Percentiles rank a stretch among this genome's conserved stretches.
Evolutionary conservation across 1,140 invertebrate genomes (phyloP).

Genomic region (Platorchestia sp.): DNA sequence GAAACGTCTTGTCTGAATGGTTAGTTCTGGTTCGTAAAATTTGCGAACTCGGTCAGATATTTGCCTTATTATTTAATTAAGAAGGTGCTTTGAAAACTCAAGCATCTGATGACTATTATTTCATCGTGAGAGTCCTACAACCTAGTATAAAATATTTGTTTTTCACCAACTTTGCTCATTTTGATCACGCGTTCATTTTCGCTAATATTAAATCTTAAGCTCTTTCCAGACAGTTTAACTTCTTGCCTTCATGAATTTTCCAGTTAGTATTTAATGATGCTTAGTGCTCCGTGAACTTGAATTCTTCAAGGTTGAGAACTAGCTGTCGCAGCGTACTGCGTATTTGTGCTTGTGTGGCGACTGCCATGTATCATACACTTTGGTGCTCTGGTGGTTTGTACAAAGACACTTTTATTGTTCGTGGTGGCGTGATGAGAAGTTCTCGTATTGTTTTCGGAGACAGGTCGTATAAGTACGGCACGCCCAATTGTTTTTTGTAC

Average conservation of each 20-base stretch:
- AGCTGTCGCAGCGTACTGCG: background rate
- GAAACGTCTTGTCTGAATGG: background rate
- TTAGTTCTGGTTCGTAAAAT: background rate
- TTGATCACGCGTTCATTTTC: background rate
- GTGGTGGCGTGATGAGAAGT: background rate
- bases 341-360: background rate
- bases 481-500: background rate
- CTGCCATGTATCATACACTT: slow-evolving; percentile 7
- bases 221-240: background rate
- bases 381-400: background rate
- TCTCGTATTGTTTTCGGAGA: background rate
- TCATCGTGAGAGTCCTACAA: background rate
- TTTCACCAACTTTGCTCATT: background rate
- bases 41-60: background rate
- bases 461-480: background rate
- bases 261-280: background rate
- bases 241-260: background rate
- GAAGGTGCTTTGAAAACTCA: too few relatives aligned
- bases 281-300: background rate
- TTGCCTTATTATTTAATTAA: background rate
- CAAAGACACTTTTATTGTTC: background rate
- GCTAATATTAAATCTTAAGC: background rate
- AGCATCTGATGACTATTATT: background rate
- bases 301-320: background rate
- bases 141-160: background rate